These are phyloP conservation scores for Euplagia quadripunctaria DNA, from an alignment of 2,888 invertebrate genomes.

Conservation along the genomic window DNA sequence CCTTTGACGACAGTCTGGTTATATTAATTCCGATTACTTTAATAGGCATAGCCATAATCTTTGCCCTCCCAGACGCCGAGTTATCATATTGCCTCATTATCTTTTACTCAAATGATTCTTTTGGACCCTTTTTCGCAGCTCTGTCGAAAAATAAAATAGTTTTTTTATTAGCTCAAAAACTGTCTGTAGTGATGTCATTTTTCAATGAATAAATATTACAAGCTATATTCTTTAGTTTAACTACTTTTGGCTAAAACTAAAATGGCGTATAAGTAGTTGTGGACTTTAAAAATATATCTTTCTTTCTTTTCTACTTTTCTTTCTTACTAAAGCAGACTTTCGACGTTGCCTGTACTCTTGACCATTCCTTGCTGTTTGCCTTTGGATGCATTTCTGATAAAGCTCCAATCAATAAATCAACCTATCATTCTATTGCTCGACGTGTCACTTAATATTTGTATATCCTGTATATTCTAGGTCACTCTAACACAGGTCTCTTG, in stretches of 20 bases:
- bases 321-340: too few relatives aligned
- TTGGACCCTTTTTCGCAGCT: neutral
- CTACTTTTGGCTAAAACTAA: neutral
- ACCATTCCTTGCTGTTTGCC: too few relatives aligned
- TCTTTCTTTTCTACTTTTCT: too few relatives aligned
- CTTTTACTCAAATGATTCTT: constrained; percentile 5
- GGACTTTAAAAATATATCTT: neutral
- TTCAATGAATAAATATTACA: neutral
- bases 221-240: neutral
- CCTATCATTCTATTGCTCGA: too few relatives aligned
- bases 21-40: constrained; percentile 7
- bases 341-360: too few relatives aligned
- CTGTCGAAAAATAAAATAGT: neutral
- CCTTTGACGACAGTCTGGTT: neutral
- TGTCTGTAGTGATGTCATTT: neutral
- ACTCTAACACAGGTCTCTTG: too few relatives aligned
- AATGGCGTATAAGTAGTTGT: neutral
- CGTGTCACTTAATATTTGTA: too few relatives aligned
- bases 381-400: too few relatives aligned
- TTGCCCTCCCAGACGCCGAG: neutral
- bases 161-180: neutral
- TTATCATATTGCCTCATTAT: constrained; percentile 12
- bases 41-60: constrained; percentile 11
- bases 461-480: too few relatives aligned
- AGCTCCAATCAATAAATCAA: too few relatives aligned